Percentiles rank a stretch among this genome's conserved stretches.
Conservation (phyloP, 2,113 vertebrate species). For the Crotophaga sulcirostris region DNA sequence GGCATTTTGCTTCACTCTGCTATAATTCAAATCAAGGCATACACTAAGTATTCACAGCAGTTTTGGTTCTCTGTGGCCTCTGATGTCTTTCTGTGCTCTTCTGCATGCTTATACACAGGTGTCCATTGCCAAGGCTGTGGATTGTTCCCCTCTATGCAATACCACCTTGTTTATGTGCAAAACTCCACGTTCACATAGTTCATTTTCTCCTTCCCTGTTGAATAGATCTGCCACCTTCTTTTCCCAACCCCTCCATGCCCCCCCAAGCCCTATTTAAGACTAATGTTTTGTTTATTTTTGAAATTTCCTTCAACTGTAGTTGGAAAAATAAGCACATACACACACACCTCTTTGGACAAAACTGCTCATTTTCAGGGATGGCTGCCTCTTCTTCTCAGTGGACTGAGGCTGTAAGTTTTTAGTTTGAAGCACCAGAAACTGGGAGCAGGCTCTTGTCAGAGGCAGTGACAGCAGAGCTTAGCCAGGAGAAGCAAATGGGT, state of each 20-base stretch:
- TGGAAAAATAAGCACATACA: background rate
- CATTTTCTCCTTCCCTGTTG: background rate
- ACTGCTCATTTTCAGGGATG: background rate
- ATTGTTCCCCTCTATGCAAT: background rate
- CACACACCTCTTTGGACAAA: background rate
- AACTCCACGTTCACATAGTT: background rate
- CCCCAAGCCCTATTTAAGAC: background rate
- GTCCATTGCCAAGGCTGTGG: background rate
- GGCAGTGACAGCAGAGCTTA: background rate
- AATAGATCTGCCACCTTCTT: background rate
- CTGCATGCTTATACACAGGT: background rate
- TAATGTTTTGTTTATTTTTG: background rate
- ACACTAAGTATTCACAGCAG: background rate
- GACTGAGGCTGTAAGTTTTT: background rate
- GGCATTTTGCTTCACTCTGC: background rate
- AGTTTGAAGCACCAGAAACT: background rate
- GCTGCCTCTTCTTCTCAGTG: background rate
- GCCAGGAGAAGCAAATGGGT: conserved; percentile 6
- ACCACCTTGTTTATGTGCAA: background rate
- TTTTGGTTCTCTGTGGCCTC: background rate
- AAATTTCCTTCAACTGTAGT: background rate
- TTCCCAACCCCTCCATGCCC: too few relatives aligned
- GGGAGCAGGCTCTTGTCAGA: background rate
- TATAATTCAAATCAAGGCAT: background rate
- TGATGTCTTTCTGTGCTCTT: background rate